Percentiles rank a stretch among this genome's conserved stretches.
phyloP scores from a whole-genome alignment of 2,113 vertebrate genomes.

The Pipra filicauda region DNA sequence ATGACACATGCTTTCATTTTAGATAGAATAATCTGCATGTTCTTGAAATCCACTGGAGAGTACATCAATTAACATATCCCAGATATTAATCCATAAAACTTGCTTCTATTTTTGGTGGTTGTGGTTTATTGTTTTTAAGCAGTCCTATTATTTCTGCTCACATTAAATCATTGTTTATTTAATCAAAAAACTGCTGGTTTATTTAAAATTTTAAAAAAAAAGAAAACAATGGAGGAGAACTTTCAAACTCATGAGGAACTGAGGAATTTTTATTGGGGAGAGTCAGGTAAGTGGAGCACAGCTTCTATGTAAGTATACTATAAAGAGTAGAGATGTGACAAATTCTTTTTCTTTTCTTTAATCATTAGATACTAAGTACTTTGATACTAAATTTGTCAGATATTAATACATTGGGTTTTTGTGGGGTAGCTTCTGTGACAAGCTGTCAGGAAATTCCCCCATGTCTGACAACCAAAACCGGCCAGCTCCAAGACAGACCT shows the following conservation, averaged over 20 bases:
- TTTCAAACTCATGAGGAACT: neutral
- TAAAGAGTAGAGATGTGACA: neutral
- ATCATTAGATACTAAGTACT: neutral
- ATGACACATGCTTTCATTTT: conserved; percentile 50
- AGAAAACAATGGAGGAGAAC: neutral
- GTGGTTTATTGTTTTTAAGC: conserved; percentile 7
- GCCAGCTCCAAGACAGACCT: neutral
- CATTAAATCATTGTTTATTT: neutral
- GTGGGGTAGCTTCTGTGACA: neutral
- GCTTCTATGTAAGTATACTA: neutral
- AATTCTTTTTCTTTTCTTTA: neutral
- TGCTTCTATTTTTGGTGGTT: neutral
- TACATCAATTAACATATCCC: conserved; percentile 34
- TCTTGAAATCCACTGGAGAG: conserved; percentile 45
- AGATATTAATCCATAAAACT: conserved; percentile 24
- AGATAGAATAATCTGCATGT: conserved; percentile 32
- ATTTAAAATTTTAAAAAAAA: neutral
- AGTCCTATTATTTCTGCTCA: neutral
- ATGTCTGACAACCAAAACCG: neutral
- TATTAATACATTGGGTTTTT: neutral
- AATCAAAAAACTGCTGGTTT: neutral
- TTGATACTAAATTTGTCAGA: neutral
- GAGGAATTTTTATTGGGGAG: neutral
- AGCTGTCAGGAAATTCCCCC: neutral
- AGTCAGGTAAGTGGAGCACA: neutral